Conservation (phyloP, 2,113 vertebrate genomes). For the Rhizomys pruinosus region DNA sequence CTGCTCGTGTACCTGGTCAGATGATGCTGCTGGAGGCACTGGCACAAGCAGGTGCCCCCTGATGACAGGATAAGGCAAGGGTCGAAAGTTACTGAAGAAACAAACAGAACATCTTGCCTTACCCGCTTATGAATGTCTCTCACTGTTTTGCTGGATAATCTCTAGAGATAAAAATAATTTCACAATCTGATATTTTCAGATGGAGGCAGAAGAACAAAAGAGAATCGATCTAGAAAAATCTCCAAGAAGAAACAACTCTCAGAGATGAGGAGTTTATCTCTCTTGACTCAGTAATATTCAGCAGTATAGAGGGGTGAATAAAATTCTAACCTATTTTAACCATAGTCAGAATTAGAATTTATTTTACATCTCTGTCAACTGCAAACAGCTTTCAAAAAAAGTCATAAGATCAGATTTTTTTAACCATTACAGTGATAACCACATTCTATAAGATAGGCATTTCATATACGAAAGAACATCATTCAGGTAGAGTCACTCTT, state of each 20-base stretch:
- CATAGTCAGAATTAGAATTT: conserved; percentile 41
- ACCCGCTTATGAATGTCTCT: not conserved
- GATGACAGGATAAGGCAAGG: not conserved
- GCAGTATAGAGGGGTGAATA: conserved; percentile 29
- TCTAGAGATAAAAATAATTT: not conserved
- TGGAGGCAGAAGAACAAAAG: not conserved
- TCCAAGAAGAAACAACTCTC: conserved; percentile 26
- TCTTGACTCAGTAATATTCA: conserved; percentile 43
- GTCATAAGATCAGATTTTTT: conserved; percentile 29
- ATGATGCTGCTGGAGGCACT: not conserved
- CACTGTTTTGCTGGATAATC: not conserved
- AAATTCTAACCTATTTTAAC: conserved; percentile 50
- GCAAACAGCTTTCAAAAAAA: conserved; percentile 13
- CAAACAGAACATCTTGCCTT: not conserved
- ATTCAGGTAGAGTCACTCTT: conserved; percentile 18
- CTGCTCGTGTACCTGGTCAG: not conserved
- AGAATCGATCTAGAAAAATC: conserved; percentile 29
- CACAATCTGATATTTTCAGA: conserved; percentile 14
- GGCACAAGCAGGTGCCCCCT: not conserved
- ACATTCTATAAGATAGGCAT: not conserved
- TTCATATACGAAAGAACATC: not conserved
- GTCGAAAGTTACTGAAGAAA: not conserved
- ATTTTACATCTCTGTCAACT: conserved; percentile 40
- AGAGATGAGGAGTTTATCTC: conserved; percentile 27
- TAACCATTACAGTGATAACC: not conserved